Percentiles rank a stretch among this genome's conserved stretches.
These are phyloP conservation scores for Apantesis nais DNA, from an alignment of 2,888 invertebrate genomes.

Conservation along the genomic window DNA sequence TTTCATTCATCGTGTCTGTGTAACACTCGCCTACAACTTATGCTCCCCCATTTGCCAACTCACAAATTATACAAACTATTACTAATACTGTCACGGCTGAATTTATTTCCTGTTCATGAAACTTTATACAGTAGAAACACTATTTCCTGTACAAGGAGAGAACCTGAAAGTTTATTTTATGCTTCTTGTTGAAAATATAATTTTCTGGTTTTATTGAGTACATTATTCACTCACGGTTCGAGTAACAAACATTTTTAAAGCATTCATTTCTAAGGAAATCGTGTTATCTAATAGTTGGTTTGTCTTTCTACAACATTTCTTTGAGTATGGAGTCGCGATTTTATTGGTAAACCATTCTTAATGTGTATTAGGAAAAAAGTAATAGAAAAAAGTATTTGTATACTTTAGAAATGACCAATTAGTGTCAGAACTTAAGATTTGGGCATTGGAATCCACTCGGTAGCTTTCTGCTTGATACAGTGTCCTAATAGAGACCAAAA, in stretches of 20 bases:
- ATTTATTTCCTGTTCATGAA: slow-evolving; percentile 5
- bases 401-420: too few species aligned
- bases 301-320: too few species aligned
- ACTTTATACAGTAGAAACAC: slow-evolving; percentile 2
- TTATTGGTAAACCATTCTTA: too few species aligned
- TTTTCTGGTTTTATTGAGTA: not conserved
- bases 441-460: too few species aligned
- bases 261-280: not conserved
- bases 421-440: too few species aligned
- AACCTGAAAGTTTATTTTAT: not conserved
- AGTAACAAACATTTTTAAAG: not conserved
- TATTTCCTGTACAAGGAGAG: not conserved
- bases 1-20: not conserved
- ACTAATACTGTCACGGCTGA: not conserved
- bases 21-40: not conserved
- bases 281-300: not conserved
- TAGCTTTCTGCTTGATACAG: too few species aligned
- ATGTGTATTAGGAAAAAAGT: too few species aligned
- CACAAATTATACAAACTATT: not conserved
- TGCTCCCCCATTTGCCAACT: not conserved
- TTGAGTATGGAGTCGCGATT: too few species aligned
- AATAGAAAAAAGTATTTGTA: too few species aligned
- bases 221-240: not conserved
- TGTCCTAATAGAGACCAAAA: too few species aligned
- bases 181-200: not conserved